Evolutionary conservation across 2,113 vertebrate genomes (phyloP), one percentile per base, ranked within the genome.

Genomic region (Pleuronectes platessa): DNA sequence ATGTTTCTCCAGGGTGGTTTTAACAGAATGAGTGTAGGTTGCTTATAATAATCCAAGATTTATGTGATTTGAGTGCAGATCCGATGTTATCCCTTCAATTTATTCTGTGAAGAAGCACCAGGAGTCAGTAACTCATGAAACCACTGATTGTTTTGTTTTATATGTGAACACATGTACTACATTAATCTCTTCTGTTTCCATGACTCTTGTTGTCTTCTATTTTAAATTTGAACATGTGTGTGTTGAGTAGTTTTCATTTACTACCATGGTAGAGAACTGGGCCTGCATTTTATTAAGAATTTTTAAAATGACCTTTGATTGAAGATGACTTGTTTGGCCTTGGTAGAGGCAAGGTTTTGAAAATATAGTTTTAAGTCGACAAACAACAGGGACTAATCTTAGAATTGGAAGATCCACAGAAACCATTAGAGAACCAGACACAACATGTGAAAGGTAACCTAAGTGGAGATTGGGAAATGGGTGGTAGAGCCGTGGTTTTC

Each of bases 391-490:
- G 2, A 51, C 17, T 1, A 40, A 45, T 58, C 14, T 60, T 31
- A 8, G 24, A 59, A 11, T 8, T 37, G 35, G 35, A 37, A 37
- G 35, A 37, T 37, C 35, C 35, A 37, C 35, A 37, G 35, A 10
- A 37, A 37, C 8, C 7, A 37, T 9, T 37, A 3, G 31, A 13
- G 24, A 74, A 58, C 10, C 14, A 45, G 51, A 17, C 21, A n/a
- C 42, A 64, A 14, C 68, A 40, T 0, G 45, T 59, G 74, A 76
- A 20, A 17, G 51, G 81, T 74, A 76, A 86, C 73, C 61, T 1
- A 13, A 84, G 82, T 20, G 7, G 27, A 20, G 61, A 83, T 81
- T 82, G 42, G 27, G 82, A 83, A 83, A 80, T 31, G 4, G 12
- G 17, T 15, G 47, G 35, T 62, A 35, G 45, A 47, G 51, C 68